A percentile compares a stretch with the other conserved stretches of the same genome.
These are phyloP conservation scores for Diachasmimorpha longicaudata DNA, from an alignment of 1,140 invertebrate species.

Conservation along the genomic window DNA sequence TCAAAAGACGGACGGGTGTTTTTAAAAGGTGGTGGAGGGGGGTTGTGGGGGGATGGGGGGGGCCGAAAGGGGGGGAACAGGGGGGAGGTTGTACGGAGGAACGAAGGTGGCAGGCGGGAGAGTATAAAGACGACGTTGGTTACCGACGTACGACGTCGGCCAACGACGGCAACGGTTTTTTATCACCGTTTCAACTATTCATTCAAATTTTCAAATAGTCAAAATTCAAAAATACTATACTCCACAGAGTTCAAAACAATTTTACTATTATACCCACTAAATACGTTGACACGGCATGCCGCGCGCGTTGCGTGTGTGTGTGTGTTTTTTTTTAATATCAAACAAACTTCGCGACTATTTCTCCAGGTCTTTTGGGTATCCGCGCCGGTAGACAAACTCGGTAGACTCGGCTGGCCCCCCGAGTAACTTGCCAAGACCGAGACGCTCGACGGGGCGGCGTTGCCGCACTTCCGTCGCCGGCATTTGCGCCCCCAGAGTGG, in stretches of 20 bases:
- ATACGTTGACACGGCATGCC: constrained; percentile 24
- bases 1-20: constrained; percentile 9
- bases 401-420: constrained; percentile 55
- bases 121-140: constrained; percentile 8
- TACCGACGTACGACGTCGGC: constrained; percentile 24
- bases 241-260: too few relatives aligned
- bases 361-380: constrained; percentile 54
- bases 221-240: too few relatives aligned
- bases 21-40: not conserved
- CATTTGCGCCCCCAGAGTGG: constrained; percentile 35
- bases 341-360: constrained; percentile 32
- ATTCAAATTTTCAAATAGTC: too few relatives aligned
- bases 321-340: not conserved
- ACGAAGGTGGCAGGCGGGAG: constrained; percentile 8
- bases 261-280: constrained; percentile 2
- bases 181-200: not conserved
- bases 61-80: not conserved
- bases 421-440: constrained; percentile 55
- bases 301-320: too few relatives aligned
- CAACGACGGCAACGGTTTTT: not conserved
- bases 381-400: constrained; percentile 61
- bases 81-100: not conserved
- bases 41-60: not conserved
- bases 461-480: constrained; percentile 49
- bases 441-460: constrained; percentile 50